Evolutionary conservation across 1,140 invertebrate species (phyloP), one percentile per base, ranked within the genome.

Genomic region (Drosophila baimaii): DNA sequence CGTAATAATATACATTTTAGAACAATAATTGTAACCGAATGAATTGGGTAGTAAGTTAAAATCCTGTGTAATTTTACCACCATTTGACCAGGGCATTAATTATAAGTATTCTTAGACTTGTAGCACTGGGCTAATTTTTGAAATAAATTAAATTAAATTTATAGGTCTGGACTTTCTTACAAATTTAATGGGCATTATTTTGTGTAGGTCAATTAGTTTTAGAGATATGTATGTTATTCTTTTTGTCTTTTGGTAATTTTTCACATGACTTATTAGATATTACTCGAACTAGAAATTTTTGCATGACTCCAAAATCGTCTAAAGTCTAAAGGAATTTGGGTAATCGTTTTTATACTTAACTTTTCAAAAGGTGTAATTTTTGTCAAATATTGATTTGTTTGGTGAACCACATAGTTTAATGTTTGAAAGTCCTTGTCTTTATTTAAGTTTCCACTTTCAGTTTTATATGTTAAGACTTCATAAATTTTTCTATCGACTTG

Each of bases 401-500:
- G 66, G 41, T 76, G 41, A 46, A 58, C 49, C 12, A 43, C 35
- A 70, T 47, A 64, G 54, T 46, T 76, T 35, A 54, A 37, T 7
- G 6, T 23, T 21, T 23, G 25, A 29, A 66, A 59, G 35, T 73
- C 49, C 5, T 31, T 5, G 17, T 52, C 27, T 31, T 27, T 29
- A 13, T 21, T 33, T 52, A 21, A 31, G 9, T 51, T 23, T 66
- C 13, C 62, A n/a, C 19, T 33, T n/a, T 35, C 5, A 25, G 39
- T 58, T 59, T 44, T 66, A n/a, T 68, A 74, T 47, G 71, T 61
- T 17, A 74, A 54, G n/a, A 68, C 41, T 1, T 51, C 57, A 49
- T 69, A 51, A 19, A 69, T 44, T 69, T 74, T 69, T 69, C 15
- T 41, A 13, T 8, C 71, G 37, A 74, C 43, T 68, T 68, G 56